Percentiles rank a stretch among this genome's conserved stretches.
Conservation (phyloP, 1,140 invertebrate species). For the Calliopsis andreniformis region DNA sequence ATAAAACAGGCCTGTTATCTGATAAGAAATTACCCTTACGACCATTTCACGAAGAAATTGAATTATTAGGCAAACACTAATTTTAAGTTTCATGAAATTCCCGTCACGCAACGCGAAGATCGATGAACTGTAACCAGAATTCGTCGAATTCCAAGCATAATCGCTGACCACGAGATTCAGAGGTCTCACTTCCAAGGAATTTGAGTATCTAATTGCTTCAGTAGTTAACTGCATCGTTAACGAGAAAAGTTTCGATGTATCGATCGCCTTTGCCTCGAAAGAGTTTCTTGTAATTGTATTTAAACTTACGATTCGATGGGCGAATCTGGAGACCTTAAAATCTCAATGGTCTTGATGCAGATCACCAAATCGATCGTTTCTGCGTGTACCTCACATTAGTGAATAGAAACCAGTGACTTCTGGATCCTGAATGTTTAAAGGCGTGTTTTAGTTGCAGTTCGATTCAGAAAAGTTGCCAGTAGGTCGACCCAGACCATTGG, state of each 20-base stretch:
- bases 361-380: slow-evolving; percentile 32
- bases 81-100: slow-evolving; percentile 29
- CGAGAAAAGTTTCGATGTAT: background rate
- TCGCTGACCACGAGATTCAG: slow-evolving; percentile 23
- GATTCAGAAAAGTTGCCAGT: slow-evolving; percentile 29
- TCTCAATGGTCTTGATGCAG: slow-evolving; percentile 39
- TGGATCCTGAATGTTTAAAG: background rate
- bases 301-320: no score
- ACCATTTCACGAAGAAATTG: background rate
- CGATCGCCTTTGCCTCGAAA: background rate
- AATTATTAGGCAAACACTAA: background rate
- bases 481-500: background rate
- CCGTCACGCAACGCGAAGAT: slow-evolving; percentile 36
- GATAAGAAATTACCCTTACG: no score
- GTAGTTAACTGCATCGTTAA: background rate
- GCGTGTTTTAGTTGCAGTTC: slow-evolving; percentile 23
- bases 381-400: background rate
- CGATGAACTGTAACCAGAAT: slow-evolving; percentile 46
- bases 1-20: background rate
- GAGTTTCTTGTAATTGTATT: background rate
- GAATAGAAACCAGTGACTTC: slow-evolving; percentile 26
- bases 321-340: no score
- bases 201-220: background rate
- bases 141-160: slow-evolving; percentile 47
- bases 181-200: background rate